Base-by-base conservation (phyloP, 2,113 vertebrate species). In the Erpornis zantholeuca region DNA sequence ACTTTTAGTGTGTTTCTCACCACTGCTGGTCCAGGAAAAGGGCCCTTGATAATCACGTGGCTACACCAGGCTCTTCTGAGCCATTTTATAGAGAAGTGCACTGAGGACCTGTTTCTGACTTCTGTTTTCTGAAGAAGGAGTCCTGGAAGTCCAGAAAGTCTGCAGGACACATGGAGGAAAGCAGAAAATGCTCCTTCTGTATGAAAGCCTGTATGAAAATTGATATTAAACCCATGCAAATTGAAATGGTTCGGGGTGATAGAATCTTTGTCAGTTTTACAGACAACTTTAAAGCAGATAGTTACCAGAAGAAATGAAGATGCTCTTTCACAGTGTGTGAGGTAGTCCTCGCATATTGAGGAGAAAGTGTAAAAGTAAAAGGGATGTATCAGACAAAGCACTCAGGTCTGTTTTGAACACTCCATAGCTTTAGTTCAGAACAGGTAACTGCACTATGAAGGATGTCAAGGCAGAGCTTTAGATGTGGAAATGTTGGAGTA, bases 161-260 rank as follows among this genome's bases (percentile, higher is more conserved):
- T 1, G 0, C n/a, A 42, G 45, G 14, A 15, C 14, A 12, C 0
- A 0, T 1, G 9, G 20, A 31, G 27, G n/a, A 45, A 47, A 73
- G 23, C 22, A 49, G 35, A 23, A 36, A 66, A 54, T 0, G 0
- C 18, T 91, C 12, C 40, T 59, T 31, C 68, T 75, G 18, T 2
- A 5, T 6, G 3, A 14, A 31, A n/a, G 27, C 44, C 35, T 81
- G 7, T 33, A 17, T 61, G 60, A 73, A 81, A 82, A 52, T 42
- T 59, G 21, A 19, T 16, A 19, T 94, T 75, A 75, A 80, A 82
- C 6, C 44, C 52, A 40, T 64, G 35, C 56, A 44, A 29, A 61
- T 52, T 20, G 59, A 60, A 75, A n/a, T 64, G 29, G 31, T 83
- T 90, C 29, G 12, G 82, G 29, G 22, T 42, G 71, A 44, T 38